Base-by-base conservation (phyloP, 2,888 invertebrate species). In the Apocheima hispidaria region DNA sequence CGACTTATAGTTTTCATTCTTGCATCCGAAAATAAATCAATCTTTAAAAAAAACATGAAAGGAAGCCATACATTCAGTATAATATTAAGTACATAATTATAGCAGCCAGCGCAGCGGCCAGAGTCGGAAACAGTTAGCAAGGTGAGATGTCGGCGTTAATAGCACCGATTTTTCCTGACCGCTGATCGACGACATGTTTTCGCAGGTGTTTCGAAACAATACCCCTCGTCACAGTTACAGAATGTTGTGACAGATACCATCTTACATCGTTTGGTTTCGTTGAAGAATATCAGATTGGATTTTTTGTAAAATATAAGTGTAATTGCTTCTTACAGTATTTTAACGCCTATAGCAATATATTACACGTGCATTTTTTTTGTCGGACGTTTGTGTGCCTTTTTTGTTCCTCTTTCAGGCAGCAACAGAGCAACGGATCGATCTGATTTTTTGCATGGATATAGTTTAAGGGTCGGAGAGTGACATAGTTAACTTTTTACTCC, bases 111-210 rank as follows among this genome's bases (percentile, higher is more conserved):
- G 21, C 55, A 59, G 54, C 21, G 35, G 35, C 26, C 14, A 26
- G 60, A 66, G 76, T 81, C 83, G 85, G 87, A 88, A 88, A 87
- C 83, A 87, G 88, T 90, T 88, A 88, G 88, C 87, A 89, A 89
- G 88, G 82, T 90, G 89, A 83, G 80, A 80, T 81, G 75, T 78
- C 53, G 60, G 50, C 30, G 44, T 62, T 74, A 82, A 79, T 77
- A 67, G 67, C 75, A 60, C 70, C 80, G 80, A 82, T 82, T 83
- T 84, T 83, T 78, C 80, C 66, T 76, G 65, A 16, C 64, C 64
- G 23, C 56, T 65, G 67, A 69, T 66, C 53, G 63, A 58, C 54
- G 70, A 62, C 77, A 82, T 82, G 81, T 80, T 77, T 72, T 73
- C 65, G 79, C 86, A 86, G 84, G 77, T 85, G 84, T 63, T 40